Evolutionary conservation across 2,797 vertebrate genomes (phyloP).

Genomic region (Rhinichthys osculus): DNA sequence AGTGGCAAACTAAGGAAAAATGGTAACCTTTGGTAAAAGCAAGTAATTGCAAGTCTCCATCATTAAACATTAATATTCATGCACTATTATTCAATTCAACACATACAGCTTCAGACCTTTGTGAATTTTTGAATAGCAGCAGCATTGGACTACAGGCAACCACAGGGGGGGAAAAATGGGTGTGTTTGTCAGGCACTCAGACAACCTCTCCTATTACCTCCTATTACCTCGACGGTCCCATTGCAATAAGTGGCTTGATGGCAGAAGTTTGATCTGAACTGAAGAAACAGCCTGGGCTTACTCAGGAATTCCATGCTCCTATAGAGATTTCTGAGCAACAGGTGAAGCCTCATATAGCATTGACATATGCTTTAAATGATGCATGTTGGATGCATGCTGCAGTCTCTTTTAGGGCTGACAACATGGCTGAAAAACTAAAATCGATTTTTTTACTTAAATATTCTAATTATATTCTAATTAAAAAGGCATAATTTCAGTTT

Average conservation of each 20-base stretch:
- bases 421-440: too few relatives aligned
- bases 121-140: not conserved
- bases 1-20: not conserved
- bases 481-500: too few relatives aligned
- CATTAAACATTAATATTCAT: not conserved
- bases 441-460: too few relatives aligned
- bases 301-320: not conserved
- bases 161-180: not conserved
- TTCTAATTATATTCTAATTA: too few relatives aligned
- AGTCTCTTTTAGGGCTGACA: not conserved
- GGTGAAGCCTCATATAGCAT: constrained; percentile 20
- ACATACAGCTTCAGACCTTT: not conserved
- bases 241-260: constrained; percentile 6
- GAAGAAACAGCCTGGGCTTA: not conserved
- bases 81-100: not conserved
- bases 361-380: constrained; percentile 16
- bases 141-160: not conserved
- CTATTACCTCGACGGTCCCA: not conserved
- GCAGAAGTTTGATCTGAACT: not conserved
- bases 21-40: not conserved
- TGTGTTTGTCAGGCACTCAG: not conserved
- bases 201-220: not conserved
- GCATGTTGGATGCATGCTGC: not conserved
- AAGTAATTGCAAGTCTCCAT: not conserved
- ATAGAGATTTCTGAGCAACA: constrained; percentile 4